Conservation (phyloP, 2,797 vertebrate species). For the Ctenopoma multispine region DNA sequence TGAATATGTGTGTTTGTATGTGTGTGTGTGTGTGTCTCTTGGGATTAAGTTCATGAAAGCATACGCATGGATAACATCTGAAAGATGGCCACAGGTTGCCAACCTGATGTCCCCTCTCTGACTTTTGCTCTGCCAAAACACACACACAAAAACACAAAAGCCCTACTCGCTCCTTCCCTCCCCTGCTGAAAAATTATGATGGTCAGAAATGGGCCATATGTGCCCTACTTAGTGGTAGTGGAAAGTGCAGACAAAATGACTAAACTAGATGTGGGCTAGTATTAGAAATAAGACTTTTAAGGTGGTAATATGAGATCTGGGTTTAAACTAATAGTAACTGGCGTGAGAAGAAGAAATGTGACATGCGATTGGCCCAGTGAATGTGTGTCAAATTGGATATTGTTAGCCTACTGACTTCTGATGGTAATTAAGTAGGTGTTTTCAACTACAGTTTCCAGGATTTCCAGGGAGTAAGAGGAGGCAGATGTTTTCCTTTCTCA, state of each 20-base stretch:
- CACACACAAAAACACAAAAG: conserved; percentile 20
- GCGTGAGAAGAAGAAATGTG: conserved; percentile 21
- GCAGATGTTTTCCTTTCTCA: too few relatives aligned
- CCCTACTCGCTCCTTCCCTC: conserved; percentile 13
- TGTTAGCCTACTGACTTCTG: not conserved
- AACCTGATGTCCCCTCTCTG: conserved; percentile 70
- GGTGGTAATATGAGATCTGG: conserved; percentile 28
- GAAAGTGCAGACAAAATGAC: conserved; percentile 45
- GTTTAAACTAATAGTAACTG: conserved; percentile 20
- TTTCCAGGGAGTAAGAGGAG: too few relatives aligned
- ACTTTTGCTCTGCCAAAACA: conserved; percentile 41
- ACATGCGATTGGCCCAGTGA: conserved; percentile 35
- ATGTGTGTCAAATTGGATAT: conserved; percentile 36
- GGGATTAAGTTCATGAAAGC: conserved; percentile 74
- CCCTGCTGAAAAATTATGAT: conserved; percentile 33
- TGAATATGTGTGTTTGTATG: conserved; percentile 26
- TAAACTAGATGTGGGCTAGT: conserved; percentile 4
- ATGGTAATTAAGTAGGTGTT: too few relatives aligned
- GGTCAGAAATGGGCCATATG: conserved; percentile 59
- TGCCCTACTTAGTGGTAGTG: conserved; percentile 59
- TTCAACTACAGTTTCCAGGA: not conserved
- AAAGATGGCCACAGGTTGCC: conserved; percentile 76
- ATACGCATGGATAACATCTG: conserved; percentile 72
- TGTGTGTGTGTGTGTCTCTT: conserved; percentile 43
- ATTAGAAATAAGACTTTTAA: conserved; percentile 22